Conservation (phyloP, 1,140 invertebrate genomes). For the Carposina sasakii region DNA sequence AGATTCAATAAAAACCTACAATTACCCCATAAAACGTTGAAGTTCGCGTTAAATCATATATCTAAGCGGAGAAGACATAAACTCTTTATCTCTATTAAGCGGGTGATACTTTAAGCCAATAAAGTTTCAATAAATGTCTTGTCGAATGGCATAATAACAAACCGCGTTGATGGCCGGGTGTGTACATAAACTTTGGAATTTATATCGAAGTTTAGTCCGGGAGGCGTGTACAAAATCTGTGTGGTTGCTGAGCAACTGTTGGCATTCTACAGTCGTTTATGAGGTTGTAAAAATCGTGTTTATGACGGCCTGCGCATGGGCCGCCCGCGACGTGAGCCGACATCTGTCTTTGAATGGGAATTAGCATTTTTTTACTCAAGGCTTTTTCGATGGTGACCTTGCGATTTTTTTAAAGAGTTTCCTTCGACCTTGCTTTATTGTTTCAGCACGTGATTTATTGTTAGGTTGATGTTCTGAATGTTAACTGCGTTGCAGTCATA, state of each 20-base stretch:
- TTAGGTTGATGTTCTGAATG: too few relatives aligned
- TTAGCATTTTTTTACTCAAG: not conserved
- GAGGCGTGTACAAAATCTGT: slow-evolving; percentile 66
- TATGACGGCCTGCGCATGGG: slow-evolving; percentile 51
- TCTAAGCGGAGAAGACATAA: slow-evolving; percentile 55
- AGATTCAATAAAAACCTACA: too few relatives aligned
- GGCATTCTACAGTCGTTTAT: slow-evolving; percentile 69
- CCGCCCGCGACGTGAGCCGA: slow-evolving; percentile 30
- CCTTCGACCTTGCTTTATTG: too few relatives aligned
- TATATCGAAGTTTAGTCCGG: slow-evolving; percentile 64
- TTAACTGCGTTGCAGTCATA: too few relatives aligned
- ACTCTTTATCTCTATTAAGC: slow-evolving; percentile 68
- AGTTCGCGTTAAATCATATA: too few relatives aligned
- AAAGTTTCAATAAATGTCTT: slow-evolving; percentile 68
- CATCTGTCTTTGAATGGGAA: slow-evolving; percentile 42
- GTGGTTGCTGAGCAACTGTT: slow-evolving; percentile 65
- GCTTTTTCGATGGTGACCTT: slow-evolving; percentile 30
- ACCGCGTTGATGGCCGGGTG: slow-evolving; percentile 50
- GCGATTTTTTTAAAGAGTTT: slow-evolving; percentile 17
- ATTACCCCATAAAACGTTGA: too few relatives aligned
- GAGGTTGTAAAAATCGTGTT: slow-evolving; percentile 72
- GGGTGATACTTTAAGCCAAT: slow-evolving; percentile 68
- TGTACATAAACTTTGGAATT: slow-evolving; percentile 65
- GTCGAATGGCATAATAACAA: slow-evolving; percentile 67
- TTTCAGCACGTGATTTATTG: too few relatives aligned